Conservation (phyloP, 2,797 vertebrate genomes). For the Mionectes olivaceus region DNA sequence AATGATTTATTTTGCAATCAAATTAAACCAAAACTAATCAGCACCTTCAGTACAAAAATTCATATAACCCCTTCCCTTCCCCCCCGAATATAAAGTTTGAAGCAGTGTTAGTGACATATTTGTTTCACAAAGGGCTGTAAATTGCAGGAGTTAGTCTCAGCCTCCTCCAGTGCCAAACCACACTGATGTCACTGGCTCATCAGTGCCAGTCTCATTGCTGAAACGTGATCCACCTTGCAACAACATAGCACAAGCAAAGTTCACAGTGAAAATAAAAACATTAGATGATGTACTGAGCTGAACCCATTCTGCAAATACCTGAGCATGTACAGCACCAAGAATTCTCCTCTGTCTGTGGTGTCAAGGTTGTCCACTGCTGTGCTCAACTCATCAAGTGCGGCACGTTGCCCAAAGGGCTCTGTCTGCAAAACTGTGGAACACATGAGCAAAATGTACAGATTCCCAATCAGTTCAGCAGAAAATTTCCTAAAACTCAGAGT, state of each 20-base stretch:
- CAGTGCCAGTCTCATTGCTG: neutral
- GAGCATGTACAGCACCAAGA: fast-evolving
- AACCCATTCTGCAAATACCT: neutral
- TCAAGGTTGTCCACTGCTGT: neutral
- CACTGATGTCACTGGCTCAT: neutral
- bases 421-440: neutral
- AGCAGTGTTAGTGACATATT: neutral
- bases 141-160: neutral
- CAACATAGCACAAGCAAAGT: neutral
- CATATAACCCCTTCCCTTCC: neutral
- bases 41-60: neutral
- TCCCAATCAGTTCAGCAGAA: neutral
- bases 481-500: neutral
- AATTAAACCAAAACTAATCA: neutral
- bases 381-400: neutral
- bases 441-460: neutral
- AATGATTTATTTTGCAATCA: neutral
- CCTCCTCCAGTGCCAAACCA: neutral
- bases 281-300: neutral
- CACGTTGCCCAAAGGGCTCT: neutral
- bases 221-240: neutral
- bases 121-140: neutral
- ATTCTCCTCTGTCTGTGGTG: neutral
- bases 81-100: neutral
- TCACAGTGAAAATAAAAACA: neutral